These are phyloP conservation scores for Struthidea cinerea DNA, from an alignment of 2,113 vertebrate species.

Conservation along the genomic window DNA sequence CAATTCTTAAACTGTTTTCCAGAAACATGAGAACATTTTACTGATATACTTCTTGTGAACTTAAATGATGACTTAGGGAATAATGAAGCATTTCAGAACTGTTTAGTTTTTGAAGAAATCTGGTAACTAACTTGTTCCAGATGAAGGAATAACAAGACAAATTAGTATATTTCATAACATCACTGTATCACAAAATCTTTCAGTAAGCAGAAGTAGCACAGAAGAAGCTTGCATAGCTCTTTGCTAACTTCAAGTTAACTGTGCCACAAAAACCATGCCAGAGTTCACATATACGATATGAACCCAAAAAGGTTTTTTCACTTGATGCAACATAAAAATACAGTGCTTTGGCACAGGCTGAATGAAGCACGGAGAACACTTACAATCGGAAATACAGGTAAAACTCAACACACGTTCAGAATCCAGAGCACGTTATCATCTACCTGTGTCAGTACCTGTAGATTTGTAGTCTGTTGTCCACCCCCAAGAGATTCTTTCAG, in stretches of 20 bases:
- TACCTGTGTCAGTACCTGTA: conserved; percentile 32
- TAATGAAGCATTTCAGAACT: not conserved
- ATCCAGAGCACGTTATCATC: not conserved
- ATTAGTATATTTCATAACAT: not conserved
- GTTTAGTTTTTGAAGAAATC: not conserved
- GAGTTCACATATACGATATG: not conserved
- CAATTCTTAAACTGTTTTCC: not conserved
- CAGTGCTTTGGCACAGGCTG: not conserved
- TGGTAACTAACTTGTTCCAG: not conserved
- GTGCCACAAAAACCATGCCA: not conserved
- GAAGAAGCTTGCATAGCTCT: not conserved
- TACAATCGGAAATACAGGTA: not conserved
- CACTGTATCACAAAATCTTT: not conserved
- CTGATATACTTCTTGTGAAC: not conserved
- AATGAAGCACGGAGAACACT: not conserved
- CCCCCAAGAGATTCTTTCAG: conserved; percentile 76
- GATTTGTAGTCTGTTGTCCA: conserved; percentile 9
- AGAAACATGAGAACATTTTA: not conserved
- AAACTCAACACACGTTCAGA: not conserved
- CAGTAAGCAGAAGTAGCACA: not conserved
- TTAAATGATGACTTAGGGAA: not conserved
- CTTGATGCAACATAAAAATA: not conserved
- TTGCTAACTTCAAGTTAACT: not conserved
- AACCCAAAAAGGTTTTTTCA: not conserved
- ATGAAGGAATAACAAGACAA: not conserved